Percentiles rank a stretch among this genome's conserved stretches.
These are phyloP conservation scores for Trichonephila clavata DNA, from an alignment of 1,140 invertebrate genomes.

Conservation along the genomic window DNA sequence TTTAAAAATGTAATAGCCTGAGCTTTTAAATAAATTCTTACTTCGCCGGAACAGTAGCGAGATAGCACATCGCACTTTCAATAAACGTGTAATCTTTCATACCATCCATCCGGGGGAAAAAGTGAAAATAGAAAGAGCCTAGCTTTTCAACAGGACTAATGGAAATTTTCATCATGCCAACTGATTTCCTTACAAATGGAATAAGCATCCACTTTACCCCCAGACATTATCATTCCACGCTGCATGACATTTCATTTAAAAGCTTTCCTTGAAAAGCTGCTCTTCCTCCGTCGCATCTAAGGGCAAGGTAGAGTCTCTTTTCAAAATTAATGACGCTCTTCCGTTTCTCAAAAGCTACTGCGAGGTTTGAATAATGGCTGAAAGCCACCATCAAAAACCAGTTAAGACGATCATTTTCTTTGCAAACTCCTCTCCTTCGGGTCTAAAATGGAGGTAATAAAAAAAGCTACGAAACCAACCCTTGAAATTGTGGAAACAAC, in stretches of 20 bases:
- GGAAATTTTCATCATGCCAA: background rate
- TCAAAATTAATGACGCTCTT: slow-evolving; percentile 32
- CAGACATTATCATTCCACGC: background rate
- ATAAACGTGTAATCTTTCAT: background rate
- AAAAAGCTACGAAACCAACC: background rate
- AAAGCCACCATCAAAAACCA: slow-evolving; percentile 40
- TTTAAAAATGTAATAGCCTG: no score
- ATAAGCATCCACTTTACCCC: background rate
- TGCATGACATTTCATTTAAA: slow-evolving; percentile 41
- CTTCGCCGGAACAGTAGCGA: no score
- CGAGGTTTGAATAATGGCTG: slow-evolving; percentile 35
- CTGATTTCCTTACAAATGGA: background rate
- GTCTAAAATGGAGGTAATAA: background rate
- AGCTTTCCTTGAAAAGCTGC: background rate
- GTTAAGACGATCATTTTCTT: slow-evolving; percentile 30
- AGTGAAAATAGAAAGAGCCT: background rate
- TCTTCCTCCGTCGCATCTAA: background rate
- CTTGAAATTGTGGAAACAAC: background rate
- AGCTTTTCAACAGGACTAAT: slow-evolving; percentile 6
- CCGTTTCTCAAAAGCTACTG: slow-evolving; percentile 6
- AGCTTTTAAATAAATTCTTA: no score
- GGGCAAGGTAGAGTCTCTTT: background rate
- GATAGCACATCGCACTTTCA: no score
- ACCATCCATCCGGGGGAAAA: background rate
- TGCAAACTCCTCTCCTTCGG: background rate